These are phyloP conservation scores for Diadema setosum DNA, from an alignment of 35 echinoderm and acorn worm genomes.

Conservation along the genomic window DNA sequence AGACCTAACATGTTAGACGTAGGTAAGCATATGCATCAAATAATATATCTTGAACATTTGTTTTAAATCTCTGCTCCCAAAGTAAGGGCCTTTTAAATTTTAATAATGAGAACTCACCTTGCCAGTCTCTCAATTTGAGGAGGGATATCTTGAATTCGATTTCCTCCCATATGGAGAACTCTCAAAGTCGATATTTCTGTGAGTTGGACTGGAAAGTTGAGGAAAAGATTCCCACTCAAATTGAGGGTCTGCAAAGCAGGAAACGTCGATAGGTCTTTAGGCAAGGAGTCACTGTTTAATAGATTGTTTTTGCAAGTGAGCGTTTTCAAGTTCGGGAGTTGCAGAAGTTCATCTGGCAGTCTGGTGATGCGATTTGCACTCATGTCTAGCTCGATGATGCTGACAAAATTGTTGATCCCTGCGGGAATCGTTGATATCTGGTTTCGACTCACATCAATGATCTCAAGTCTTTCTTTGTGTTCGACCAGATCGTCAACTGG, in stretches of 20 bases:
- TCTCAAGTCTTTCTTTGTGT: slow-evolving; percentile 18
- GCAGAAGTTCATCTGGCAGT: slow-evolving; percentile 66
- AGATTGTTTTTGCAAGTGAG: slow-evolving; percentile 87
- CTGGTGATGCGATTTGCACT: slow-evolving; percentile 72
- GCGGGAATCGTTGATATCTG: slow-evolving; percentile 59
- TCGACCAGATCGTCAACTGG: slow-evolving; percentile 34
- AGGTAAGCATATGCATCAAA: no score
- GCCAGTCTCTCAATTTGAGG: slow-evolving; percentile 51
- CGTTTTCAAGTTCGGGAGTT: slow-evolving; percentile 27
- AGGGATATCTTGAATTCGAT: slow-evolving; percentile 72
- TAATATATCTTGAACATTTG: no score
- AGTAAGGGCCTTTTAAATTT: not conserved
- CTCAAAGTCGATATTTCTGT: slow-evolving; percentile 39
- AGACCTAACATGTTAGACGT: no score
- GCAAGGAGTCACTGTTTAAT: slow-evolving; percentile 67
- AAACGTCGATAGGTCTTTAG: slow-evolving; percentile 75
- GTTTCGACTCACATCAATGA: slow-evolving; percentile 71
- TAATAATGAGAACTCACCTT: slow-evolving; percentile 74
- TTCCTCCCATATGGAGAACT: slow-evolving; percentile 65
- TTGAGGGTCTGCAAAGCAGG: slow-evolving; percentile 77
- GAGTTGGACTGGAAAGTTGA: slow-evolving; percentile 69
- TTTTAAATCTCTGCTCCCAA: not conserved
- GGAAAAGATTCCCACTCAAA: slow-evolving; percentile 75
- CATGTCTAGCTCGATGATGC: slow-evolving; percentile 71
- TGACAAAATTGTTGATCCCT: slow-evolving; percentile 30